These are phyloP conservation scores for Styela clava DNA, from an alignment of 23 tunicate genomes.

Conservation along the genomic window DNA sequence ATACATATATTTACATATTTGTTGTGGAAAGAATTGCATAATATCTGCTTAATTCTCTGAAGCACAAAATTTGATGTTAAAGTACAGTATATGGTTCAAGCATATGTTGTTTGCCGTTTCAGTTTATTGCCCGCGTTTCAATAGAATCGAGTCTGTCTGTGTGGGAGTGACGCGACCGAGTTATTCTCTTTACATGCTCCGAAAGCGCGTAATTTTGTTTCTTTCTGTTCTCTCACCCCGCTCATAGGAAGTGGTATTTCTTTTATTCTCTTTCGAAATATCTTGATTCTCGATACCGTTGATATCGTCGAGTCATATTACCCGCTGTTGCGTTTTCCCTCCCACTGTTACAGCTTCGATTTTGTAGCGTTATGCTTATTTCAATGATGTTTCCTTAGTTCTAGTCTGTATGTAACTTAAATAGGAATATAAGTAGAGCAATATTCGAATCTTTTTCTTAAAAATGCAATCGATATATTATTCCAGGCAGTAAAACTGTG, in stretches of 20 bases:
- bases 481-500: no score
- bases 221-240: conserved; percentile 17
- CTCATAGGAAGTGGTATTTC: background rate
- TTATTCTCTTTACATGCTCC: conserved; percentile 15
- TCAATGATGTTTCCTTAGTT: background rate
- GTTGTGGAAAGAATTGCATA: background rate
- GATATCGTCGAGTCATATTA: conserved; percentile 30
- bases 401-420: no score
- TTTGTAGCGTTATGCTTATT: background rate
- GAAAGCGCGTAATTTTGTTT: background rate
- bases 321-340: conserved; percentile 12
- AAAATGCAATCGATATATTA: no score
- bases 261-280: conserved; percentile 14
- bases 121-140: background rate
- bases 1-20: no score
- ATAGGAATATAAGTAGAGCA: no score
- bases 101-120: background rate
- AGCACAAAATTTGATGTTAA: background rate
- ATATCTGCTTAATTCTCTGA: background rate
- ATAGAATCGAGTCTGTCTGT: background rate
- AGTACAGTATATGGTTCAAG: background rate
- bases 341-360: background rate
- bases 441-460: no score
- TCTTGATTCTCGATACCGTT: conserved; percentile 26
- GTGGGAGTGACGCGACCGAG: background rate